Evolutionary conservation across 2,113 vertebrate genomes (phyloP), one percentile per base, ranked within the genome.

Genomic region (Pelusios castaneus): DNA sequence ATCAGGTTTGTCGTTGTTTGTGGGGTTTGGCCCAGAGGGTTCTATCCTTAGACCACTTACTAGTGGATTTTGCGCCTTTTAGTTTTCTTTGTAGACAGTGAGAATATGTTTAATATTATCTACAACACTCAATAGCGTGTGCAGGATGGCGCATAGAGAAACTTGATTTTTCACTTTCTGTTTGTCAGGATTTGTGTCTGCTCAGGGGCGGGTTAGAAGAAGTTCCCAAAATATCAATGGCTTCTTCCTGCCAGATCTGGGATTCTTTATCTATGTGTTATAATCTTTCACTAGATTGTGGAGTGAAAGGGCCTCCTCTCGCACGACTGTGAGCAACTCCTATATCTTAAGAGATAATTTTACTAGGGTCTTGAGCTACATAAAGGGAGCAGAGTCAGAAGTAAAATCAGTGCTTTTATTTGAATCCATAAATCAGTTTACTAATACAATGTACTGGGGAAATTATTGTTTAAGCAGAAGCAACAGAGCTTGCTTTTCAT

Each of bases 281-380:
- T 2, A 0, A 0, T 90, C 88, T 92, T 95, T 73, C 63, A 75
- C 78, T 90, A 88, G 78, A 60, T 82, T 88, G 38, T 80, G 73
- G 43, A 92, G 80, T 90, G 45, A 67, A 88, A 73, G 80, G 49
- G 80, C 85, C 92, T 94, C 55, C 14, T 89, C 87, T 58, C 24
- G 88, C 38, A 5, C 38, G 49, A 88, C 75, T 7, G 41, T 86
- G 75, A 84, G 93, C 88, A 92, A 95, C 84, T 92, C 87, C 87
- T 95, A 45, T 54, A 83, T 58, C 95, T 95, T 96, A 93, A 96
- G 94, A 97, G 81, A 54, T 27, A 25, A 55, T 82, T 86, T 86
- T 88, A 89, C 55, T 4, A 63, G 78, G 34, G 56, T 91, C 85
- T 95, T 76, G 87, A 94, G 85, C 47, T 92, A 79, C 90, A 8